Conservation (phyloP, 1,140 invertebrate species). For the Zophobas atratus region DNA sequence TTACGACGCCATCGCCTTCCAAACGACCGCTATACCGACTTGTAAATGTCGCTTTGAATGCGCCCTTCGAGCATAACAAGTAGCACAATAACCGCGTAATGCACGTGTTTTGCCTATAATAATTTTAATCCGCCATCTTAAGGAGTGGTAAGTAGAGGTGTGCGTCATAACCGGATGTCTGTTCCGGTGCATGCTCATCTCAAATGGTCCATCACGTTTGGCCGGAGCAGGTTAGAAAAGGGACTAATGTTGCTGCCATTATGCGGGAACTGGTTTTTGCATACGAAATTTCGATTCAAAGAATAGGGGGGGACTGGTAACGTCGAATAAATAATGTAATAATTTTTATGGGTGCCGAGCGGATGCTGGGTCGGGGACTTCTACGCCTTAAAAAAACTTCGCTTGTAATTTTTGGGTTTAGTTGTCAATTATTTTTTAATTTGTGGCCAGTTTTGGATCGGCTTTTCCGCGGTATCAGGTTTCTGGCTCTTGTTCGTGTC, state of each 20-base stretch:
- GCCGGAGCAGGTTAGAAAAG: conserved; percentile 30
- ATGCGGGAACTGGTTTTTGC: background rate
- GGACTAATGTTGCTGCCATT: conserved; percentile 36
- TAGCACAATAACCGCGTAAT: conserved; percentile 55
- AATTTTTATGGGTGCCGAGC: too few relatives aligned
- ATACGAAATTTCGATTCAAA: background rate
- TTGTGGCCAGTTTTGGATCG: too few relatives aligned
- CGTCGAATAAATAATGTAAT: too few relatives aligned
- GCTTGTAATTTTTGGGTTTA: too few relatives aligned
- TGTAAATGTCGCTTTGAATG: conserved; percentile 40
- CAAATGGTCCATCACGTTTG: conserved; percentile 59
- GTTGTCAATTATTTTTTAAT: too few relatives aligned
- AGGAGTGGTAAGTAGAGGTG: conserved; percentile 55
- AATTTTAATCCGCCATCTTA: conserved; percentile 56
- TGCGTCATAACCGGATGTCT: conserved; percentile 60
- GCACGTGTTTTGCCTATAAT: conserved; percentile 53
- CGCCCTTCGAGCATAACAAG: conserved; percentile 52
- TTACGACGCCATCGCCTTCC: conserved; percentile 27
- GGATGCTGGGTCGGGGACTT: too few relatives aligned
- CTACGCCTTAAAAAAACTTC: too few relatives aligned
- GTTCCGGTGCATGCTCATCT: conserved; percentile 60
- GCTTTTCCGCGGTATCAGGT: too few relatives aligned
- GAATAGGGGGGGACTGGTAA: too few relatives aligned
- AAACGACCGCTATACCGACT: conserved; percentile 11
- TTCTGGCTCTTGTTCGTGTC: too few relatives aligned